Percentiles rank a stretch among this genome's conserved stretches.
Evolutionary conservation across 2,888 invertebrate species (phyloP).

Genomic region (Lutraria lutraria): DNA sequence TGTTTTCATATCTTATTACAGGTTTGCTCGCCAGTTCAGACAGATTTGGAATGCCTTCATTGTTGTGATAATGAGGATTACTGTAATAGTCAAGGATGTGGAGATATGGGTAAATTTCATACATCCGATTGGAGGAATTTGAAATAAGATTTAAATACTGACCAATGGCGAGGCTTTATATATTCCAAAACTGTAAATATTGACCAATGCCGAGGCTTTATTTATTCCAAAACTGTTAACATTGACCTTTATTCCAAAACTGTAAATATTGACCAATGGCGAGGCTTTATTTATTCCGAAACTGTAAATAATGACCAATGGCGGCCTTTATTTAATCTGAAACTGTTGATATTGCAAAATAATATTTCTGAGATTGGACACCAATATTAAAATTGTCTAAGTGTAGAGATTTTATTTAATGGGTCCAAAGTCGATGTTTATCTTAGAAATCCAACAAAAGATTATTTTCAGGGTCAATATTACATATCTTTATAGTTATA

Average conservation of each 20-base stretch:
- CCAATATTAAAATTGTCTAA: too few species aligned
- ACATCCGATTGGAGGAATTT: not conserved
- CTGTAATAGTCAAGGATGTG: slow-evolving; percentile 44
- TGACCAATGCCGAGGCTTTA: not conserved
- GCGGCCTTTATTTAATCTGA: not conserved
- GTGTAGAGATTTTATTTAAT: too few species aligned
- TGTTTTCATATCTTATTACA: not conserved
- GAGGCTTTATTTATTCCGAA: not conserved
- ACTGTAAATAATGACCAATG: not conserved
- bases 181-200: not conserved
- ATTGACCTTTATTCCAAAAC: not conserved
- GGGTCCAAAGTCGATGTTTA: too few species aligned
- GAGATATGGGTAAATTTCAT: slow-evolving; percentile 32
- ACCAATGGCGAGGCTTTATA: not conserved
- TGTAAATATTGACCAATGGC: not conserved
- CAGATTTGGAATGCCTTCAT: slow-evolving; percentile 28
- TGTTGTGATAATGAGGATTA: slow-evolving; percentile 39
- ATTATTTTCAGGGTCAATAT: too few species aligned
- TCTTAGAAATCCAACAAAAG: too few species aligned
- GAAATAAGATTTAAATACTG: not conserved
- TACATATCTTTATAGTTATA: too few species aligned
- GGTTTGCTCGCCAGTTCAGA: not conserved
- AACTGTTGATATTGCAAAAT: too few species aligned
- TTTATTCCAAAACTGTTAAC: not conserved
- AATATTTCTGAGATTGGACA: too few species aligned